Evolutionary conservation across 2,797 vertebrate species (phyloP).

Genomic region (Danio jaintianensis): DNA sequence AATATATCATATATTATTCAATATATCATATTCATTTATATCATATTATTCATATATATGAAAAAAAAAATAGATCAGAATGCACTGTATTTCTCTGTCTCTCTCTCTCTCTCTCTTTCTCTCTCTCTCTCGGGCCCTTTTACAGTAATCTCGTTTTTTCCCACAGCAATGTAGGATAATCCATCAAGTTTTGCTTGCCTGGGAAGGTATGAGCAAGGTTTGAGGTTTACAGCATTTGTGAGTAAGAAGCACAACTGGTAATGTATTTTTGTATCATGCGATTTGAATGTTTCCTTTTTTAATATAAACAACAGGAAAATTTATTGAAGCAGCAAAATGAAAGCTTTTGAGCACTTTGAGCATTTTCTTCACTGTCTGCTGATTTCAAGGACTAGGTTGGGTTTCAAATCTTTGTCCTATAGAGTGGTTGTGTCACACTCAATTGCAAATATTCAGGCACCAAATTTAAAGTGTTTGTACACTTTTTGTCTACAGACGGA

Average conservation of each 20-base stretch:
- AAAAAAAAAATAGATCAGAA: too few species aligned
- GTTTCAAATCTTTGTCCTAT: neutral
- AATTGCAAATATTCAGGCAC: neutral
- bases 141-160: conserved; percentile 18
- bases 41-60: too few species aligned
- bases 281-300: neutral
- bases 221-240: neutral
- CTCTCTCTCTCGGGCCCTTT: neutral
- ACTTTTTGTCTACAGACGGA: neutral
- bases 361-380: neutral
- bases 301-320: neutral
- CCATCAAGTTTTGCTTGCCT: neutral
- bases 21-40: too few species aligned
- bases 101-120: too few species aligned
- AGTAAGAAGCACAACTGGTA: neutral
- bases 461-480: neutral
- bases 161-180: conserved; percentile 42
- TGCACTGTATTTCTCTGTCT: too few species aligned
- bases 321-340: too few species aligned
- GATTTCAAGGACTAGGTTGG: neutral
- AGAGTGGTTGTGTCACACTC: neutral
- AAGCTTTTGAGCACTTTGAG: neutral
- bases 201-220: neutral
- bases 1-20: too few species aligned
- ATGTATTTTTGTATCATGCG: neutral